Evolutionary conservation across 2,888 invertebrate species (phyloP), one percentile per base, ranked within the genome.

Genomic region (Chrysolina americana): DNA sequence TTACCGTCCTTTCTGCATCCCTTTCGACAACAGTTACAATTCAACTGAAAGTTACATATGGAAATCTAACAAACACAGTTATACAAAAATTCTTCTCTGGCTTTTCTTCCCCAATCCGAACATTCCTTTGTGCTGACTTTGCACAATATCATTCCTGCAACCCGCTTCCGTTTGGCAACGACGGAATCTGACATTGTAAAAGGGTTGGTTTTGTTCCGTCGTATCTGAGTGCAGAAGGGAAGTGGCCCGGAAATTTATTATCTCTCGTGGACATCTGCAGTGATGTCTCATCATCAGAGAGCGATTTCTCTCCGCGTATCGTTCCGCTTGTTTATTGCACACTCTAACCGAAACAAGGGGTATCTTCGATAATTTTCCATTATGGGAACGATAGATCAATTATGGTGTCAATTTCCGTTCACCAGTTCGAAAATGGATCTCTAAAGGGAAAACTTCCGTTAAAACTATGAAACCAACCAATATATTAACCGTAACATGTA

Each of bases 151-250:
- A 47, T 69, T 44, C 28, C 21, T 63, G 47, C 44, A 44, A 23
- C 23, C 19, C 41, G 63, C 15, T 21, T 64, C 53, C 59, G 28
- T 65, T 13, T 23, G 41, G 36, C 41, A 15, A 65, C 53, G 62
- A 47, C 73, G 28, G 66, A 77, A 78, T 77, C 76, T 78, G 77
- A 80, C 76, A 76, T 76, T 71, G 78, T 72, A 71, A 72, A 77
- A 74, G 75, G 78, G 78, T 78, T 74, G 78, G 74, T 76, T 78
- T 78, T 78, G 78, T 78, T 72, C 71, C 65, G 73, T 73, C 76
- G 63, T 74, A 71, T 65, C 73, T 73, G 76, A 74, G 76, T 65
- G 73, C 47, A 72, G 73, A 4, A 36, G 59, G 36, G 59, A 59
- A 59, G 59, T 59, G 59, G 36, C 36, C 59, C 36, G 59, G 59